Percentiles rank a stretch among this genome's conserved stretches.
Conservation (phyloP, 1,140 invertebrate genomes). For the Penaeus vannamei region DNA sequence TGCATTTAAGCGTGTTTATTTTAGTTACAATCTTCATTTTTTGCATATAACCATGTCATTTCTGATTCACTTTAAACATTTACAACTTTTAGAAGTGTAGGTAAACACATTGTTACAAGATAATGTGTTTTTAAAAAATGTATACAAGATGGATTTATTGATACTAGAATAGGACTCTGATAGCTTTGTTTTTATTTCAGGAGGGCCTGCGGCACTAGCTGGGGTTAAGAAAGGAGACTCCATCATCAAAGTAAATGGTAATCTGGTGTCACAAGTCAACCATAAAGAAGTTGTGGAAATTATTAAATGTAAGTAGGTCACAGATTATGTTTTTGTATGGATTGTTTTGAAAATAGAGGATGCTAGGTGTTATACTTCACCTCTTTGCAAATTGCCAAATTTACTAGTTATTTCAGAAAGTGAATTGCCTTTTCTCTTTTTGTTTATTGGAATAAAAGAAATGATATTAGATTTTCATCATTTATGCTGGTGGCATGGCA, state of each 20-base stretch:
- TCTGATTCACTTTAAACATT: too few relatives aligned
- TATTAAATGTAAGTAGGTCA: constrained; percentile 85
- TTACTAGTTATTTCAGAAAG: too few relatives aligned
- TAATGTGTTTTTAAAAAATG: neutral
- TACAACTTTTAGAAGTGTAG: neutral
- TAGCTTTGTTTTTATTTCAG: constrained; percentile 73
- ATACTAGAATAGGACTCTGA: constrained; percentile 37
- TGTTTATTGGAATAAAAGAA: too few relatives aligned
- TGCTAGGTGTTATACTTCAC: neutral
- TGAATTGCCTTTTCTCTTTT: too few relatives aligned
- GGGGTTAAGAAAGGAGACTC: constrained; percentile 93
- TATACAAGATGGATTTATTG: constrained; percentile 52
- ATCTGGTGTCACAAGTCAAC: constrained; percentile 89
- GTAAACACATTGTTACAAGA: neutral
- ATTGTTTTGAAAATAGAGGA: neutral
- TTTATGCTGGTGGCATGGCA: too few relatives aligned
- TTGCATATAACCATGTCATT: too few relatives aligned
- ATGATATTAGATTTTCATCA: too few relatives aligned
- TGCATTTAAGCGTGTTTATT: neutral
- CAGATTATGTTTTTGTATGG: neutral
- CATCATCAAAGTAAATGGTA: constrained; percentile 95
- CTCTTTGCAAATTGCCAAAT: too few relatives aligned
- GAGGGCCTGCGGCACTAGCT: constrained; percentile 93
- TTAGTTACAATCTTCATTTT: too few relatives aligned
- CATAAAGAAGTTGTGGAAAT: constrained; percentile 94